Percentiles rank a stretch among this genome's conserved stretches.
Conservation (phyloP, 1,140 invertebrate species). For the Thereuonema tuberculata region DNA sequence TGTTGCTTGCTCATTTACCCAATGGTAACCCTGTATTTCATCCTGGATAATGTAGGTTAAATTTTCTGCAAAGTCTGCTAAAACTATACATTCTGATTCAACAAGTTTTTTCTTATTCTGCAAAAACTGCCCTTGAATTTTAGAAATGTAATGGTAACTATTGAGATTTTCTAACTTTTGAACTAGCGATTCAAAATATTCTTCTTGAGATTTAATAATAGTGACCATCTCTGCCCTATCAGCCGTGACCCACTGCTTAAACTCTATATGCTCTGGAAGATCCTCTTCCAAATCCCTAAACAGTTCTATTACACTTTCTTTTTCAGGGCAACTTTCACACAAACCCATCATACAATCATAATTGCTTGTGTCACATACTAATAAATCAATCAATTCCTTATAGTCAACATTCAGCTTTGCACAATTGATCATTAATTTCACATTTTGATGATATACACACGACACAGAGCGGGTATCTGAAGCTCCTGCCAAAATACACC, state of each 20-base stretch:
- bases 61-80: conserved; percentile 21
- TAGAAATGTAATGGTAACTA: neutral
- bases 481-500: neutral
- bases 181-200: neutral
- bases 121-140: neutral
- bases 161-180: neutral
- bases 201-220: neutral
- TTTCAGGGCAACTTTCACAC: conserved; percentile 15
- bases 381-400: conserved; percentile 14
- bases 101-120: neutral
- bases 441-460: conserved; percentile 17
- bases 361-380: conserved; percentile 13
- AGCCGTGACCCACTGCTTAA: conserved; percentile 1
- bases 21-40: conserved; percentile 18
- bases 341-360: conserved; percentile 11
- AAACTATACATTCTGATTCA: neutral
- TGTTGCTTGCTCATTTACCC: conserved; percentile 19
- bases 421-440: conserved; percentile 19
- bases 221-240: conserved; percentile 1
- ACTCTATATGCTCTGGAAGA: conserved; percentile 8
- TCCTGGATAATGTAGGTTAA: conserved; percentile 17
- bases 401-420: conserved; percentile 7
- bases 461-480: conserved; percentile 18
- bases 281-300: conserved; percentile 12
- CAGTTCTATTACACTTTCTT: conserved; percentile 6